A percentile compares a stretch with the other conserved stretches of the same genome.
These are phyloP conservation scores for Poeciliopsis turrubarensis DNA, from an alignment of 2,113 vertebrate species.

Conservation along the genomic window DNA sequence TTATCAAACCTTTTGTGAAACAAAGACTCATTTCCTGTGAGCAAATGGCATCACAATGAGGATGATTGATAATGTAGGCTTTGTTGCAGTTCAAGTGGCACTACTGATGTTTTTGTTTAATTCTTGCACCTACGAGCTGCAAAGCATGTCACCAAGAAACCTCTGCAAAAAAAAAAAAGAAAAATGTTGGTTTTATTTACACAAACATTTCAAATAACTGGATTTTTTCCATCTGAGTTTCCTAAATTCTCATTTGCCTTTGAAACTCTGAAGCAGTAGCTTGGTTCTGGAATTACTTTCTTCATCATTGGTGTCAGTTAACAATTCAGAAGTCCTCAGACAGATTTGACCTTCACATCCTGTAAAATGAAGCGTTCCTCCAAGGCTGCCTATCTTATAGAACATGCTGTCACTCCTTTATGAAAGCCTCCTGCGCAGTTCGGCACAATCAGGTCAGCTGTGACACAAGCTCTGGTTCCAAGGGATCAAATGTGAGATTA, in stretches of 20 bases:
- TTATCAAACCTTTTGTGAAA: too few relatives aligned
- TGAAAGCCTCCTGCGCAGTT: conserved; percentile 9
- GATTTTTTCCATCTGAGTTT: conserved; percentile 50
- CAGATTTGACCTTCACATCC: conserved; percentile 6
- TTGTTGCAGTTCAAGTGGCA: too few relatives aligned
- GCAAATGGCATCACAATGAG: too few relatives aligned
- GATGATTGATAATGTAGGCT: too few relatives aligned
- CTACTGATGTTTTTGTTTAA: too few relatives aligned
- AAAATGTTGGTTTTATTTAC: not conserved
- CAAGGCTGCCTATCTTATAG: not conserved
- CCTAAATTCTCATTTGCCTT: conserved; percentile 31
- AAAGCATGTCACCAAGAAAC: conserved; percentile 5
- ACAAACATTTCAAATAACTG: conserved; percentile 30
- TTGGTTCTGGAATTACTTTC: conserved; percentile 26
- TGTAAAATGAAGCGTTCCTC: not conserved
- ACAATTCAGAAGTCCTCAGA: conserved; percentile 2
- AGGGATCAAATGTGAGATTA: conserved; percentile 22
- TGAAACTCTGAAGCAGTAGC: conserved; percentile 11
- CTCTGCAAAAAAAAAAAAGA: not conserved
- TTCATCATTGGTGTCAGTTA: conserved; percentile 38
- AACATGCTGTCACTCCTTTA: conserved; percentile 13
- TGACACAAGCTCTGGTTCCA: conserved; percentile 29
- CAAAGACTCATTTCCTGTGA: too few relatives aligned
- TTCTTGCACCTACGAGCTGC: too few relatives aligned
- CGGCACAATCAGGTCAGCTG: conserved; percentile 6